These are phyloP conservation scores for Urophycis tenuis DNA, from an alignment of 2,797 vertebrate genomes.

Conservation along the genomic window DNA sequence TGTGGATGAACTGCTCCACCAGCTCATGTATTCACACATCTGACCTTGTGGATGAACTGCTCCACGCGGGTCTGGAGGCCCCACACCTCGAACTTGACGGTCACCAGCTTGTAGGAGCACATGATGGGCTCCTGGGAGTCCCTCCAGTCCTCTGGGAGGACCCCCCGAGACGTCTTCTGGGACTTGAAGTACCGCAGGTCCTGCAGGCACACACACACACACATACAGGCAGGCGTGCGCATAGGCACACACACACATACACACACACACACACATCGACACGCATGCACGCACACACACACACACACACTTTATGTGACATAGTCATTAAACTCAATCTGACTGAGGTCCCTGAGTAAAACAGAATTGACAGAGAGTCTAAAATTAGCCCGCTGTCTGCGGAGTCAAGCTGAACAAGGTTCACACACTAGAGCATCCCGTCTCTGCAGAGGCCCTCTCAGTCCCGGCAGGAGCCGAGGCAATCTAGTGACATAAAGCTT, in stretches of 20 bases:
- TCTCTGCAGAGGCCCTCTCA: no score
- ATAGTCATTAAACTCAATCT: not conserved
- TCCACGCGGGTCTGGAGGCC: conserved; percentile 97
- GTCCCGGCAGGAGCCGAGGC: no score
- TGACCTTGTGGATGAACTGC: conserved; percentile 97
- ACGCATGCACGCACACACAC: not conserved
- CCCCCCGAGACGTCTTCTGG: conserved; percentile 88
- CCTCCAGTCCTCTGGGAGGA: conserved; percentile 91
- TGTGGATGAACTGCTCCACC: no score
- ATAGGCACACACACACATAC: conserved; percentile 20
- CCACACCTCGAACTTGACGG: conserved; percentile 99
- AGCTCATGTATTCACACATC: no score
- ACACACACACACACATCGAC: conserved; percentile 11
- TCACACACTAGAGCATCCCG: no score
- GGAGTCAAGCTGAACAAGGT: no score
- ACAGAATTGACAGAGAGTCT: no score
- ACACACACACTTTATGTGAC: conserved; percentile 13
- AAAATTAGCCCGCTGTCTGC: no score
- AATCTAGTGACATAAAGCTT: no score
- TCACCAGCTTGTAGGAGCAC: conserved; percentile 98
- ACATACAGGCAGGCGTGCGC: not conserved
- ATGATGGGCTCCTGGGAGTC: conserved; percentile 91
- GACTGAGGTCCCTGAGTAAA: no score
- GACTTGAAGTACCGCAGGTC: conserved; percentile 93
- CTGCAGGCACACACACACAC: conserved; percentile 56